A percentile compares a stretch with the other conserved stretches of the same genome.
These are phyloP conservation scores for Notarius quadriscutis DNA, from an alignment of 2,113 vertebrate genomes.

Conservation along the genomic window DNA sequence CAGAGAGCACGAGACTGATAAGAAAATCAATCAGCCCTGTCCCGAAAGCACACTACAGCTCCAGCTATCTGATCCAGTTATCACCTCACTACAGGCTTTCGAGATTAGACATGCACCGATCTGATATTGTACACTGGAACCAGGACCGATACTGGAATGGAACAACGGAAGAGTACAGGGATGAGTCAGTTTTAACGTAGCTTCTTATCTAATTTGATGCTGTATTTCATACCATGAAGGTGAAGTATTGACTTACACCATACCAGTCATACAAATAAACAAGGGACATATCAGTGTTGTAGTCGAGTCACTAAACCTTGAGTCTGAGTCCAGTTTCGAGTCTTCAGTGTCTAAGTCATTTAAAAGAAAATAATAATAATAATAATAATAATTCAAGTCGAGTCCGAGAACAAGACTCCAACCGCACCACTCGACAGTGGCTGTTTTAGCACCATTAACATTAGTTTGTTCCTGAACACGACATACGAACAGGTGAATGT, in stretches of 20 bases:
- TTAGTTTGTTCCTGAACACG: too few relatives aligned
- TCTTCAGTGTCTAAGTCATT: too few relatives aligned
- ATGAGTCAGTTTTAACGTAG: not conserved
- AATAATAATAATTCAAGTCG: too few relatives aligned
- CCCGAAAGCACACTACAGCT: not conserved
- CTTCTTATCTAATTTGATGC: not conserved
- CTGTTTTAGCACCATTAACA: too few relatives aligned
- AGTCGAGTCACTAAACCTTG: too few relatives aligned
- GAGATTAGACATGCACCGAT: not conserved
- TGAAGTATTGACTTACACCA: not conserved
- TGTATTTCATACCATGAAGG: not conserved
- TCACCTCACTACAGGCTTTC: constrained; percentile 11
- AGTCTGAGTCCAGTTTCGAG: too few relatives aligned
- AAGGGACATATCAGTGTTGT: not conserved
- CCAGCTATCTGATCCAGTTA: constrained; percentile 24
- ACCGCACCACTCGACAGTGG: too few relatives aligned
- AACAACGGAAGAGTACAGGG: not conserved
- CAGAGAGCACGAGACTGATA: not conserved
- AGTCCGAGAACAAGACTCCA: too few relatives aligned
- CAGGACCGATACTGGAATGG: not conserved
- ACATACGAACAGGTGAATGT: too few relatives aligned
- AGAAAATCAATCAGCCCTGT: constrained; percentile 19
- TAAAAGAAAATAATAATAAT: too few relatives aligned
- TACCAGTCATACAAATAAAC: not conserved
- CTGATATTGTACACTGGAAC: not conserved